Evolutionary conservation across 2,113 vertebrate genomes (phyloP).

Genomic region (Genyomyrus donnyi): DNA sequence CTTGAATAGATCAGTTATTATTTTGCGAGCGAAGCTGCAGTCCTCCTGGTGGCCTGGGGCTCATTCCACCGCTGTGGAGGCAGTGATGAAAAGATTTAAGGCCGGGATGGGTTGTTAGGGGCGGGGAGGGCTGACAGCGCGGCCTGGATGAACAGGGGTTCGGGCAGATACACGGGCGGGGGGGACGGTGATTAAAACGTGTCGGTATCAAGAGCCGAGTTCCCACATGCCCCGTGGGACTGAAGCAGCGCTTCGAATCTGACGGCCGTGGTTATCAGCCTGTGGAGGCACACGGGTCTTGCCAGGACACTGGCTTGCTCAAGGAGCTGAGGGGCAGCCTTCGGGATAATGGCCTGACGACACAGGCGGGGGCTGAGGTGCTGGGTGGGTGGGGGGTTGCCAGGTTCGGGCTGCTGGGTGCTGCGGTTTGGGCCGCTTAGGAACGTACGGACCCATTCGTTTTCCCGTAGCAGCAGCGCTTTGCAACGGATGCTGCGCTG

Average conservation of each 20-base stretch:
- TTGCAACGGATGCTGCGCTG: not conserved
- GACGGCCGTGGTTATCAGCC: not conserved
- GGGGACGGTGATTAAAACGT: conserved; percentile 2
- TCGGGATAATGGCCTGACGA: not conserved
- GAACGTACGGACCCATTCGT: not conserved
- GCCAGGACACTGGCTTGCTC: not conserved
- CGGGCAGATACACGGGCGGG: not conserved
- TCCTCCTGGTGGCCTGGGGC: not conserved
- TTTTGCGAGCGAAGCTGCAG: not conserved
- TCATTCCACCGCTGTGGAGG: not conserved
- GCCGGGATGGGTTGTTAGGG: not conserved
- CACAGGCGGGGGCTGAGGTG: not conserved
- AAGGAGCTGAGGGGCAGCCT: not conserved
- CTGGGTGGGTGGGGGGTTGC: not conserved
- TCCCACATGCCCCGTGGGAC: not conserved
- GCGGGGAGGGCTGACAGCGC: not conserved
- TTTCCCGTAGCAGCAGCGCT: not conserved
- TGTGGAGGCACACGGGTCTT: not conserved
- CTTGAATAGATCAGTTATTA: conserved; percentile 2
- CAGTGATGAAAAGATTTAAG: conserved; percentile 6
- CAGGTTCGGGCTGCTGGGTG: not conserved
- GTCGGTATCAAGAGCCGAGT: not conserved
- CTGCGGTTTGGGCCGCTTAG: not conserved
- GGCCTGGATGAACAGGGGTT: not conserved
- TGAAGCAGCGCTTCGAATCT: not conserved